Base-by-base conservation (phyloP, 2,113 vertebrate genomes). In the Lepisosteus oculatus region DNA sequence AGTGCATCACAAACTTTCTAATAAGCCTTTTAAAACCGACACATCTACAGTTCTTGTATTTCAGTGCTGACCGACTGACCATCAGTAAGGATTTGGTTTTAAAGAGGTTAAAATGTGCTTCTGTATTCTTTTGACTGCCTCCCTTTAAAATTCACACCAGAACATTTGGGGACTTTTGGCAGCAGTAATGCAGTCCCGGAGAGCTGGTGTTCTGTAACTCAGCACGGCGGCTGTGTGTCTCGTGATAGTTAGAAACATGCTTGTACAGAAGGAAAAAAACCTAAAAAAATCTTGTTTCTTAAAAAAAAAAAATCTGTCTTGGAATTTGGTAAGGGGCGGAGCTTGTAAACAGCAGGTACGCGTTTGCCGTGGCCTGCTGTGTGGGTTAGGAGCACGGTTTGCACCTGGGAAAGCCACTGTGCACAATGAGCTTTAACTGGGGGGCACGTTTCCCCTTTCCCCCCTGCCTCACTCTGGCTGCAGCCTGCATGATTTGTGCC, bases 301-400 rank as follows among this genome's bases (percentile, higher is more conserved):
- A 68, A 15, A 14, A 42, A 56, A 42, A 56, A 13, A 43, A 44
- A 44, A 66, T 8, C 64, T 66, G 43, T 44, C 12, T 14, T 4
- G 45, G 42, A 6, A 47, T 66, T 66, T 66, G 43, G 64, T 43
- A 47, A 15, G 64, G 64, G 55, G 3, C 42, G 45, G 12, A 42
- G 15, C 42, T 4, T 29, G 55, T 15, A 8, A 45, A 56, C 29
- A 17, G 14, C 29, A 55, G 67, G 51, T 68, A 29, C 54, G 55
- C 41, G 13, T 68, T 55, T 55, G 29, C 6, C n/a, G 43, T 54
- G 67, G 67, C 63, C n/a, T 14, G 41, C 55, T 43, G 70, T 61
- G 8, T 6, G 7, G 11, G 7, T 2, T 8, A 43, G 3, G 54
- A 41, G n/a, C 12, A 15, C 11, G 1, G 63, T 66, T 66, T 43